These are phyloP conservation scores for Calameuta filiformis DNA, from an alignment of 2,888 invertebrate species.

Conservation along the genomic window DNA sequence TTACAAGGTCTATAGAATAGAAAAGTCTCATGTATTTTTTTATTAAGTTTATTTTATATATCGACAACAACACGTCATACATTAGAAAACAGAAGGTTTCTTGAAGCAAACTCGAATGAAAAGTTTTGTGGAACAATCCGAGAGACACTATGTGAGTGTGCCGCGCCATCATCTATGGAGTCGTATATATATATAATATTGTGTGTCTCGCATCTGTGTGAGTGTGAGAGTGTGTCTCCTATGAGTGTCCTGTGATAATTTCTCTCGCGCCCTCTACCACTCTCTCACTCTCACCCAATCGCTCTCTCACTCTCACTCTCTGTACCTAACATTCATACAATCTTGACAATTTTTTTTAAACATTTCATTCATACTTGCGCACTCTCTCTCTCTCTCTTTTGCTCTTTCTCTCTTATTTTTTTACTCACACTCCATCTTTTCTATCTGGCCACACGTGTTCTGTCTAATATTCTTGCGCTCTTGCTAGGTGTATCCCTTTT, in stretches of 20 bases:
- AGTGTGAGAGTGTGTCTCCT: conserved; percentile 42
- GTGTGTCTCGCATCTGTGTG: conserved; percentile 51
- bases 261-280: conserved; percentile 24
- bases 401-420: conserved; percentile 15
- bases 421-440: conserved; percentile 9
- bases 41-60: conserved; percentile 68
- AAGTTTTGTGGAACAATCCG: conserved; percentile 67
- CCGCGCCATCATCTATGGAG: conserved; percentile 67
- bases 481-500: conserved; percentile 48
- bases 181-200: conserved; percentile 66
- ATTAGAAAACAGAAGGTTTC: conserved; percentile 68
- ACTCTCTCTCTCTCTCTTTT: conserved; percentile 29
- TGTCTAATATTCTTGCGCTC: background rate
- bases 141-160: conserved; percentile 67
- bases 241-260: conserved; percentile 47
- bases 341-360: background rate
- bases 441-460: background rate
- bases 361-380: background rate
- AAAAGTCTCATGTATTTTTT: conserved; percentile 48
- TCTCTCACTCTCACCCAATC: conserved; percentile 25
- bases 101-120: conserved; percentile 67
- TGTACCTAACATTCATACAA: background rate
- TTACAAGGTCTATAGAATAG: background rate
- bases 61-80: conserved; percentile 68
- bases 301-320: conserved; percentile 36